Evolutionary conservation across 2,888 invertebrate species (phyloP).

Genomic region (Cactoblastis cactorum): DNA sequence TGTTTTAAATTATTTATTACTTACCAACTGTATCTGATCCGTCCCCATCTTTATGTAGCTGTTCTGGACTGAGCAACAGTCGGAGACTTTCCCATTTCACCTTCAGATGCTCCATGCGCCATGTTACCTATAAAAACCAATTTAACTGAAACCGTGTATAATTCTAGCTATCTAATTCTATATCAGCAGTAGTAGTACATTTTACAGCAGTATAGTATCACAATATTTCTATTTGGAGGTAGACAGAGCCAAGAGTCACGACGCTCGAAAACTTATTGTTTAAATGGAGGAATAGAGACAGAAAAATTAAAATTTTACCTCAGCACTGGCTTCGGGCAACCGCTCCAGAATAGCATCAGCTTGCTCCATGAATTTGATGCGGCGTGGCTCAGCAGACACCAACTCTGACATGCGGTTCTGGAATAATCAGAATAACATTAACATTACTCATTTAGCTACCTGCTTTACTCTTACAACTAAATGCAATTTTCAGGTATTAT

Average conservation of each 20-base stretch:
- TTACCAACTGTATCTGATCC: slow-evolving; percentile 62
- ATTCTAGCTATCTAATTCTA: too few species aligned
- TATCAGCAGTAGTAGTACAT: too few species aligned
- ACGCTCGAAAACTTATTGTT: too few species aligned
- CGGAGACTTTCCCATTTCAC: slow-evolving; percentile 89
- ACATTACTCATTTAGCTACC: too few species aligned
- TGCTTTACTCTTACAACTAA: too few species aligned
- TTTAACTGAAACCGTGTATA: not conserved
- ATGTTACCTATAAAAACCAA: slow-evolving; percentile 71
- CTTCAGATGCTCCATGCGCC: slow-evolving; percentile 86
- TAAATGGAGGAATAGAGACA: not conserved
- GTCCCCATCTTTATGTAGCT: slow-evolving; percentile 59
- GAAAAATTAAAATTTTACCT: slow-evolving; percentile 39
- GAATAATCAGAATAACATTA: slow-evolving; percentile 29
- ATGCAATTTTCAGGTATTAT: too few species aligned
- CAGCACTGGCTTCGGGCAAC: slow-evolving; percentile 66
- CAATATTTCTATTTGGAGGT: too few species aligned
- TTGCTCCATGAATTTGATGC: slow-evolving; percentile 88
- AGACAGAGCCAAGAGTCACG: too few species aligned
- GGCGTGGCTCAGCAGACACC: slow-evolving; percentile 84
- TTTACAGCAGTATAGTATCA: too few species aligned
- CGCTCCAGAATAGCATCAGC: slow-evolving; percentile 83
- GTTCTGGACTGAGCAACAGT: slow-evolving; percentile 82
- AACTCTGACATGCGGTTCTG: slow-evolving; percentile 89
- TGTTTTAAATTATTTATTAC: slow-evolving; percentile 27